Conservation (phyloP, 1,140 invertebrate species). For the Bombus waltoni region DNA sequence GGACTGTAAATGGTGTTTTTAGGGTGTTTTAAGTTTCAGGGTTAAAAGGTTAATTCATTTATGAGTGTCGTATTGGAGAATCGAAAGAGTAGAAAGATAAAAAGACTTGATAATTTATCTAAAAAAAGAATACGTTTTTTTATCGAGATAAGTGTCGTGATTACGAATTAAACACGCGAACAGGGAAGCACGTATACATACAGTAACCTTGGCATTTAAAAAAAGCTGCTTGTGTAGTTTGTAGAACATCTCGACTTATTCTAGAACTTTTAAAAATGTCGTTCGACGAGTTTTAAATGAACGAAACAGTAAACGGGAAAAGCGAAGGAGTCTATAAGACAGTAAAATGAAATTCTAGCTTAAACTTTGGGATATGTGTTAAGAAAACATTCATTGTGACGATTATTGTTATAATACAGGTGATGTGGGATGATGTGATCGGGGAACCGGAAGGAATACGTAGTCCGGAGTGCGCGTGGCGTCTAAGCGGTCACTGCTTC, state of each 20-base stretch:
- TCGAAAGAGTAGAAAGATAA: neutral
- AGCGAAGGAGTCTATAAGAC: neutral
- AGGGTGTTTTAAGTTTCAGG: neutral
- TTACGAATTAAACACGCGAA: neutral
- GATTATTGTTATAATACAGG: slow-evolving; percentile 78
- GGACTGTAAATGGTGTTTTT: neutral
- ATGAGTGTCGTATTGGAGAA: neutral
- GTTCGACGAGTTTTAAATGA: neutral
- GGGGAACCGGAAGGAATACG: slow-evolving; percentile 90
- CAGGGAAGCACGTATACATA: neutral
- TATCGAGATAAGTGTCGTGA: neutral
- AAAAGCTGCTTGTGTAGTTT: neutral
- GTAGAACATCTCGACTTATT: neutral
- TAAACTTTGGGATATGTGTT: neutral
- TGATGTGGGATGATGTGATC: slow-evolving; percentile 90
- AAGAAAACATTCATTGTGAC: neutral
- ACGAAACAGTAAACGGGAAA: neutral
- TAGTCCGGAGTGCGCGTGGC: slow-evolving; percentile 90
- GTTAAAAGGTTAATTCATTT: neutral
- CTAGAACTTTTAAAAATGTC: neutral
- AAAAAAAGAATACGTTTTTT: neutral
- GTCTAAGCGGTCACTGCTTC: slow-evolving; percentile 88
- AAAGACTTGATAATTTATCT: neutral
- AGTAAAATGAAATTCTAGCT: neutral
- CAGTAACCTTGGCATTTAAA: neutral